These are phyloP conservation scores for Megaustenia siamemsis DNA, from an alignment of 2,888 invertebrate genomes.

Conservation along the genomic window DNA sequence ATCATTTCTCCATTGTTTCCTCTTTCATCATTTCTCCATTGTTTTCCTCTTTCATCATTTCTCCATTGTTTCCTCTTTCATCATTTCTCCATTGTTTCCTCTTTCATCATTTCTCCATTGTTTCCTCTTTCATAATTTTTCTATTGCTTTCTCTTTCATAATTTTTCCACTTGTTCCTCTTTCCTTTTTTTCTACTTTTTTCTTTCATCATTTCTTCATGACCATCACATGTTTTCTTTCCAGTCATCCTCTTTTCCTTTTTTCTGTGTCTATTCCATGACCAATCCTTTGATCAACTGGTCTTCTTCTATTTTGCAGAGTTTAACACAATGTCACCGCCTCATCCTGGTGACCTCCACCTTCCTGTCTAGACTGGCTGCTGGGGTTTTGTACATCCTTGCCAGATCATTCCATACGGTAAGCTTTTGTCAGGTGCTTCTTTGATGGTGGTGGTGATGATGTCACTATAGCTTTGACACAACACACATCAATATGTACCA, in stretches of 20 bases:
- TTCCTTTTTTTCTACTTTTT: not conserved
- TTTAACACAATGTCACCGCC: conserved; percentile 53
- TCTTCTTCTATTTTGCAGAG: conserved; percentile 54
- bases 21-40: not conserved
- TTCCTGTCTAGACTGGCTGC: conserved; percentile 65
- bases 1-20: not conserved
- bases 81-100: not conserved
- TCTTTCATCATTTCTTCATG: not conserved
- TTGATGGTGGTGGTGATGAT: too few relatives aligned
- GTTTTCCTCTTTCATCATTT: not conserved
- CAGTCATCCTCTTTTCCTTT: not conserved
- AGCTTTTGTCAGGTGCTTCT: too few relatives aligned
- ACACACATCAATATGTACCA: too few relatives aligned
- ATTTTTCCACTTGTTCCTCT: too few relatives aligned
- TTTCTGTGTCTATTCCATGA: not conserved
- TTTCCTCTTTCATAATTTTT: too few relatives aligned
- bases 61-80: not conserved
- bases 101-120: not conserved
- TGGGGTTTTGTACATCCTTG: conserved; percentile 65
- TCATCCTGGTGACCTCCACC: conserved; percentile 63
- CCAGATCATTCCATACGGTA: conserved; percentile 65
- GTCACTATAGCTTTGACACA: too few relatives aligned
- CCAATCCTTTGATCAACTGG: not conserved
- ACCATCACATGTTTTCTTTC: not conserved
- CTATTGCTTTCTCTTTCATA: too few relatives aligned